Evolutionary conservation across 2,888 invertebrate species (phyloP), one percentile per base, ranked within the genome.

Genomic region (Antheraea assamensis): DNA sequence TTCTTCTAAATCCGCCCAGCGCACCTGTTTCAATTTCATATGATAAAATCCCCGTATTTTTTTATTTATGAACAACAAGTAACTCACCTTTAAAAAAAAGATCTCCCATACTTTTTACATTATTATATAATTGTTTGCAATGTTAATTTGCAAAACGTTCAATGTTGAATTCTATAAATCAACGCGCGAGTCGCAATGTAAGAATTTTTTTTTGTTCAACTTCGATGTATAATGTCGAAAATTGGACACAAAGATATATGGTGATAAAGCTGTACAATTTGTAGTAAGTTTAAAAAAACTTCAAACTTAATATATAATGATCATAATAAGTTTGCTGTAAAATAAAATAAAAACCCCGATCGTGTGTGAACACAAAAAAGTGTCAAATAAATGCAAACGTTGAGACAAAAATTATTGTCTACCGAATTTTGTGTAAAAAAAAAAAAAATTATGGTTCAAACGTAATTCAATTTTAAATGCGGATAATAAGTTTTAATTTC

Each of bases 1-100:
- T 91, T 99, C 99, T 95, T 99, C 99, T 86, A 99, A 95, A 93
- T 99, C 99, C 72, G 99, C 99, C 99, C 99, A 99, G 84, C 99
- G 97, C 82, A 99, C 99, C 99, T 99, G 93, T 93, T 91, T 90
- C 85, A 92, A 91, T 86, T 87, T 83, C 88, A 90, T 76, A 87
- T 85, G 88, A 92, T 93, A 83, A 92, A 91, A 88, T 87, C 82
- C 68, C 74, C 66, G 19, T 55, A 58, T 52, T 68, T 8, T n/a
- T 42, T 58, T 31, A 49, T 55, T 74, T 55, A 74, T 17, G 30
- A 21, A 42, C 35, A 58, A 27, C 35, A 73, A 31, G 21, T 13
- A 64, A 72, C 74, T 74, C 74, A 74, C 74, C 72, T 70, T 74
- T n/a, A 13, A 70, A 42, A 31, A 70, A 24, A 49, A 19, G 35